A percentile compares a stretch with the other conserved stretches of the same genome.
phyloP scores from a whole-genome alignment of 2,888 invertebrate species.

The Coelogynopora nodosa region DNA sequence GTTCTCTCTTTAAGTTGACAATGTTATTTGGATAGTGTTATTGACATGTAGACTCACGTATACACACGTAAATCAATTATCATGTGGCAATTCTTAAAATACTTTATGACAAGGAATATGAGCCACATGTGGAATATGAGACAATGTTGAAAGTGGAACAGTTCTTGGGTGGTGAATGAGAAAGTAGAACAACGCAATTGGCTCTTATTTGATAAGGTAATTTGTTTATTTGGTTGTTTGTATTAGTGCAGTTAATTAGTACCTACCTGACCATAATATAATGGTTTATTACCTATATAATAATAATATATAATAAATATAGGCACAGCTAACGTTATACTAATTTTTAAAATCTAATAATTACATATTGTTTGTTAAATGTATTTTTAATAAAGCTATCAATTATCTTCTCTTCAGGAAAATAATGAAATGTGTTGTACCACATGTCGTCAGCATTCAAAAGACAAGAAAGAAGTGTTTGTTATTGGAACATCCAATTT shows the following conservation, averaged over 20 bases:
- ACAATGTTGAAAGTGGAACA: not conserved
- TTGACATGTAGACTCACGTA: not conserved
- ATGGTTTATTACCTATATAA: not conserved
- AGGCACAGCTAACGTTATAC: too few species aligned
- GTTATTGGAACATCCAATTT: not conserved
- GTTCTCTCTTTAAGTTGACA: constrained; percentile 16
- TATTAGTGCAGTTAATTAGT: not conserved
- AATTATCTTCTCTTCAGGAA: not conserved
- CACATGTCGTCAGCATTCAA: not conserved
- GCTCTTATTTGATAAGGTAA: not conserved
- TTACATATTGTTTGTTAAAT: too few species aligned
- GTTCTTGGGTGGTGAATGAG: not conserved
- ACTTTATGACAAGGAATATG: not conserved
- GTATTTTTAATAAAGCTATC: not conserved
- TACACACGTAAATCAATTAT: not conserved
- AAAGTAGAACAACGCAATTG: not conserved
- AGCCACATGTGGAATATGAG: too few species aligned
- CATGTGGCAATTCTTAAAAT: not conserved
- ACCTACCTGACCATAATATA: not conserved
- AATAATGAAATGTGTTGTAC: not conserved
- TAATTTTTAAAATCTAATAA: too few species aligned
- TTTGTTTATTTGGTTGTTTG: not conserved
- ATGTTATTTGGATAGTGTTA: not conserved
- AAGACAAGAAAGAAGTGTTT: not conserved
- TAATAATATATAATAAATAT: too few species aligned